Evolutionary conservation across 2,113 vertebrate species (phyloP).

Genomic region (Crotalus tigris): DNA sequence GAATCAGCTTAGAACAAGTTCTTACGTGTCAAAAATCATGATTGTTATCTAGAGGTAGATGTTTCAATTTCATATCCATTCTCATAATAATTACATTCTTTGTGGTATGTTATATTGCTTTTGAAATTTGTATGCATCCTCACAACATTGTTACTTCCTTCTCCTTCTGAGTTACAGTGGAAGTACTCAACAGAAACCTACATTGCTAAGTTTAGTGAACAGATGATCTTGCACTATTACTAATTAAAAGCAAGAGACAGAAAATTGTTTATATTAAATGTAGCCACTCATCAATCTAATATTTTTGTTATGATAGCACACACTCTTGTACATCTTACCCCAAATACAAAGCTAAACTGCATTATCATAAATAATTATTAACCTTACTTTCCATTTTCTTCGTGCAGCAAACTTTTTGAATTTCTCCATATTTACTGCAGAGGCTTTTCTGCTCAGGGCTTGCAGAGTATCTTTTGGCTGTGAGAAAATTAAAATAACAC

Average conservation of each 20-base stretch:
- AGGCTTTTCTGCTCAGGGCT: conserved; percentile 93
- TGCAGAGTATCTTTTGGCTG: conserved; percentile 97
- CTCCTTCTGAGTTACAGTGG: not conserved
- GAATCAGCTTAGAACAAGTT: not conserved
- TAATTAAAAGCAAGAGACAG: not conserved
- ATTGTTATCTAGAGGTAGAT: not conserved
- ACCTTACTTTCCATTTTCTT: conserved; percentile 95
- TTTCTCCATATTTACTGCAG: conserved; percentile 99
- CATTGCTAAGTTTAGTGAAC: not conserved
- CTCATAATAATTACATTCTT: not conserved
- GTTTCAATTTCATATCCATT: not conserved
- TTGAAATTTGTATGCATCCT: not conserved
- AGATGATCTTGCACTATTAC: not conserved
- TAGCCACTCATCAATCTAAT: not conserved
- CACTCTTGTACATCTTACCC: not conserved
- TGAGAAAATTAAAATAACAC: conserved; percentile 6
- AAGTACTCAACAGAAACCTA: not conserved
- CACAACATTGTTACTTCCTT: not conserved
- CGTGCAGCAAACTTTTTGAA: conserved; percentile 98
- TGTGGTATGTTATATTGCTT: not conserved
- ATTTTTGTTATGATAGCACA: not conserved
- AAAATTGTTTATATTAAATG: not conserved
- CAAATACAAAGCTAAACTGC: not conserved
- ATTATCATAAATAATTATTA: not conserved
- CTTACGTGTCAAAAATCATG: not conserved